Evolutionary conservation across 2,797 vertebrate species (phyloP).

Genomic region (Galago senegalensis): DNA sequence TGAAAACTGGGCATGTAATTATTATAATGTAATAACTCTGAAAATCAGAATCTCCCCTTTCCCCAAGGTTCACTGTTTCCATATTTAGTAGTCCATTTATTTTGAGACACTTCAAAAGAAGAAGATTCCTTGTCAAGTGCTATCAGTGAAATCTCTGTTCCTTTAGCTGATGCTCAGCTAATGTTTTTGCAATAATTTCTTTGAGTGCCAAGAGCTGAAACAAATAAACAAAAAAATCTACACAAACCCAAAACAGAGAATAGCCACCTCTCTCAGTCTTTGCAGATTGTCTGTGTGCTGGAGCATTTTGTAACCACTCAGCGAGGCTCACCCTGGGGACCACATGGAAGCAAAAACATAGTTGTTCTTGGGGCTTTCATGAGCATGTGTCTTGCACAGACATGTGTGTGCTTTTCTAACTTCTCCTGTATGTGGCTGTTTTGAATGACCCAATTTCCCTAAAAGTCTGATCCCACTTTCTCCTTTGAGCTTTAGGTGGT

Average conservation of each 20-base stretch:
- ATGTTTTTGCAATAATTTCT: not conserved
- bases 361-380: not conserved
- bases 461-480: not conserved
- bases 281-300: not conserved
- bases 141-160: not conserved
- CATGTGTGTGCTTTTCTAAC: not conserved
- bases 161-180: not conserved
- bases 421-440: not conserved
- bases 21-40: not conserved
- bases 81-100: not conserved
- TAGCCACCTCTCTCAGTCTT: not conserved
- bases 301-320: not conserved
- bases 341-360: not conserved
- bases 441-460: conserved; percentile 3
- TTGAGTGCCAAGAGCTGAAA: not conserved
- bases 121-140: not conserved
- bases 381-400: not conserved
- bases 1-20: not conserved
- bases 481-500: not conserved
- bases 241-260: not conserved
- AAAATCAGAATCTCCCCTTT: not conserved
- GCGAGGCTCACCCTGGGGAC: not conserved
- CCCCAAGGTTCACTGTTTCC: not conserved
- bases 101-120: not conserved
- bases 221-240: not conserved